Conservation (phyloP, 2,888 invertebrate genomes). For the Lasioglossum leucozonium region DNA sequence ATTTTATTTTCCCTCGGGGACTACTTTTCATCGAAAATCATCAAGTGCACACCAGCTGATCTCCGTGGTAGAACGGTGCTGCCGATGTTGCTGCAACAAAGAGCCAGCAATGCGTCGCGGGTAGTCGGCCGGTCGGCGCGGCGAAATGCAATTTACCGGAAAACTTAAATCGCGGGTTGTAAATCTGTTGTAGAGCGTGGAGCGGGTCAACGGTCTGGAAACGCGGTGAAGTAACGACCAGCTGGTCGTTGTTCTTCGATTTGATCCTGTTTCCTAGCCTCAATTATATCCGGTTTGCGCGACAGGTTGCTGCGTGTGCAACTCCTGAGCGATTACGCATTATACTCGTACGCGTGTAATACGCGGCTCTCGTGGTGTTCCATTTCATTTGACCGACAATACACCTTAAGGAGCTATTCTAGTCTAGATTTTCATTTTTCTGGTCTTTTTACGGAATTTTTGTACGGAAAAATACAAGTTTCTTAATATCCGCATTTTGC, state of each 20-base stretch:
- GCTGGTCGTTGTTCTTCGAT: slow-evolving; percentile 40
- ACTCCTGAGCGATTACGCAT: slow-evolving; percentile 9
- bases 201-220: slow-evolving; percentile 53
- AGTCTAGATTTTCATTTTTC: too few species aligned
- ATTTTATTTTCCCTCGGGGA: background rate
- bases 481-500: too few species aligned
- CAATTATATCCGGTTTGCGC: slow-evolving; percentile 45
- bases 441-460: too few species aligned
- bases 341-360: background rate
- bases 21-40: background rate
- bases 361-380: background rate
- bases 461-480: too few species aligned
- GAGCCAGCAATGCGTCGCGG: background rate
- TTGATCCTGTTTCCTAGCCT: slow-evolving; percentile 49
- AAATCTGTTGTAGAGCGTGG: slow-evolving; percentile 47
- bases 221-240: slow-evolving; percentile 48
- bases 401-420: too few species aligned
- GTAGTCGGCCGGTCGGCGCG: background rate
- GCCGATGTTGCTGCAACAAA: background rate
- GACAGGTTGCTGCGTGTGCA: background rate
- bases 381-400: background rate
- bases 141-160: slow-evolving; percentile 47
- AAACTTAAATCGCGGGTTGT: slow-evolving; percentile 54
- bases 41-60: background rate
- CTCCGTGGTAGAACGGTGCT: background rate